Base-by-base conservation (phyloP, 2,888 invertebrate genomes). In the Alsophila aescularia region DNA sequence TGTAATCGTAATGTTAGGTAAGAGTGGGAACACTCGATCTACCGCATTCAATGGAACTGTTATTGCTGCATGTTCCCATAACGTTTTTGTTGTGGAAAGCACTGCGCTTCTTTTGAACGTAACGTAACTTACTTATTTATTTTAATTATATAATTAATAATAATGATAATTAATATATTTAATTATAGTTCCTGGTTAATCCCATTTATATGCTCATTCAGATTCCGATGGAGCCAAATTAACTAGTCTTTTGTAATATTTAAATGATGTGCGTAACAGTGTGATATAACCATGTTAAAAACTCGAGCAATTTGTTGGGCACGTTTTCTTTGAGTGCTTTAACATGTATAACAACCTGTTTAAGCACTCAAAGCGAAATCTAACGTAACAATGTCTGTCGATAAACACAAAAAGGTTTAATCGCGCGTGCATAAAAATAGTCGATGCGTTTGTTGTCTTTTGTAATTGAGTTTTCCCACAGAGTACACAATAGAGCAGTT, bases 401-500 rank as follows among this genome's bases (percentile, higher is more conserved):
- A 51, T 61, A 36, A 47, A 15, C 52, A 58, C 47, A 63, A 57
- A 64, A 66, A 56, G 31, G 57, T 61, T 5, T 24, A 60, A 56
- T 62, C 54, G 51, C 49, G 62, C 63, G 56, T 55, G 58, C 53
- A 62, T 69, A 69, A 72, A 72, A 77, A 73, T 69, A 60, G 64
- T 68, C 61, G 64, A 72, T 72, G 73, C 72, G 71, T 77, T 78
- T 76, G 76, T 73, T 79, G 80, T 79, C 75, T 84, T 79, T 84
- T 83, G 80, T 84, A 77, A 77, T 79, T 66, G 67, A 81, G 65
- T 83, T 83, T 90, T 90, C 90, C 83, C 90, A 90, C 84, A 85
- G 79, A 65, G 69, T 72, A 88, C 87, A 89, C 87, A 89, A 88
- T 88, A 73, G 83, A 82, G 72, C 72, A 72, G 79, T 79, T 78